These are phyloP conservation scores for Triplophysa rosa DNA, from an alignment of 2,113 vertebrate species.

Conservation along the genomic window DNA sequence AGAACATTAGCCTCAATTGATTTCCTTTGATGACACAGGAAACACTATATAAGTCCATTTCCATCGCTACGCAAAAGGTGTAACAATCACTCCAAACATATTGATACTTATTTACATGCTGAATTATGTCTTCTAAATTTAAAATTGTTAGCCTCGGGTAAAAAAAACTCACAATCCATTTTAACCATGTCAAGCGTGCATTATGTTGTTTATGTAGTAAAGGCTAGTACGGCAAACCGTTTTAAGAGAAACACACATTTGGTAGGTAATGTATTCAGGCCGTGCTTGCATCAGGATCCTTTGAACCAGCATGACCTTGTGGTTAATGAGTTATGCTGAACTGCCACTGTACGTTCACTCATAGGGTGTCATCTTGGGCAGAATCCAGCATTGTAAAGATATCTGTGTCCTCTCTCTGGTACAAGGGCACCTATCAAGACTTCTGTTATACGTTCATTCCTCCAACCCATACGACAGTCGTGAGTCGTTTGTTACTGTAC, in stretches of 20 bases:
- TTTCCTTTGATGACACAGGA: constrained; percentile 60
- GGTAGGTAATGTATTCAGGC: constrained; percentile 36
- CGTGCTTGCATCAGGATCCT: constrained; percentile 12
- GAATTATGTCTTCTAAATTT: constrained; percentile 67
- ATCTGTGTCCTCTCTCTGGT: background rate
- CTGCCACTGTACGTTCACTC: constrained; percentile 20
- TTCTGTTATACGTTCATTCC: background rate
- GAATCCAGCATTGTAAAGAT: constrained; percentile 11
- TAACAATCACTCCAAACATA: constrained; percentile 61
- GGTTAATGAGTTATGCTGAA: constrained; percentile 44
- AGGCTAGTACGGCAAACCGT: background rate
- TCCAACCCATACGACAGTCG: no score
- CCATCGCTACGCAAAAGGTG: constrained; percentile 37
- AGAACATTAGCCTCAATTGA: constrained; percentile 48
- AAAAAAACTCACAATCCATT: constrained; percentile 37
- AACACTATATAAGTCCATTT: constrained; percentile 67
- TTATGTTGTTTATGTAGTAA: constrained; percentile 2
- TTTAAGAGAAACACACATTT: background rate
- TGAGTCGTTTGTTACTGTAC: no score
- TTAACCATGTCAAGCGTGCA: constrained; percentile 51
- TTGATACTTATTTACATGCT: constrained; percentile 63
- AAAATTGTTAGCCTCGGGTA: constrained; percentile 59
- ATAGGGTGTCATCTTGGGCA: background rate
- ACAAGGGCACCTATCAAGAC: background rate
- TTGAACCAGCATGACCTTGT: constrained; percentile 22